Evolutionary conservation across 2,113 vertebrate species (phyloP), one percentile per base, ranked within the genome.

Genomic region (Calyptommatus sinebrachiatus): DNA sequence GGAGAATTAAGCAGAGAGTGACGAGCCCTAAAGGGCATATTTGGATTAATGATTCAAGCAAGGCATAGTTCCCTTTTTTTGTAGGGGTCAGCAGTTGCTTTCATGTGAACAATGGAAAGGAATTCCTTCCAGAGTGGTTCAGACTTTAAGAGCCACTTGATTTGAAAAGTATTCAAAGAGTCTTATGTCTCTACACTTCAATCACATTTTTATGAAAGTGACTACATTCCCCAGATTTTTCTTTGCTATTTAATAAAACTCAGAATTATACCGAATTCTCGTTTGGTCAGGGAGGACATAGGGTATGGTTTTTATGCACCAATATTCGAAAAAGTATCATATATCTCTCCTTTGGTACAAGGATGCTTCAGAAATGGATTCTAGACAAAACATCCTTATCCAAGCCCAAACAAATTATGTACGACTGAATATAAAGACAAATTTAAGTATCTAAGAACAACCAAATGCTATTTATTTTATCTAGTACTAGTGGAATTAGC

Each of bases 71-170:
- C 10, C 4, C 12, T n/a, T 57, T 57, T 78, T 61, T 29, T 41
- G 35, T 41, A 20, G 46, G 28, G 53, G 21, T 7, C 5, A 20
- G 26, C 18, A 18, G 35, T 6, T 71, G 26, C 5, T 3, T 71
- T 62, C 26, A 22, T 8, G 12, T 35, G 28, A 62, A 77, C 76
- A 77, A 79, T 46, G 57, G 53, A 10, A 28, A 28, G 7, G 68
- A 20, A 71, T 62, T 79, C 62, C 57, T 71, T 26, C 31, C 46
- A 62, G 69, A 41, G 77, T 45, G 62, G 35, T 79, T 79, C 77
- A 71, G 20, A 48, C 57, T 60, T 70, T 6, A 41, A 78, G 31
- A 71, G 53, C 67, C 71, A 61, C 77, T 71, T 62, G 35, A 79
- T 71, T 41, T n/a, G 24, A 57, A 45, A 69, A 22, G 50, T 57